Evolutionary conservation across 1,140 invertebrate genomes (phyloP).

Genomic region (Ectropis grisescens): DNA sequence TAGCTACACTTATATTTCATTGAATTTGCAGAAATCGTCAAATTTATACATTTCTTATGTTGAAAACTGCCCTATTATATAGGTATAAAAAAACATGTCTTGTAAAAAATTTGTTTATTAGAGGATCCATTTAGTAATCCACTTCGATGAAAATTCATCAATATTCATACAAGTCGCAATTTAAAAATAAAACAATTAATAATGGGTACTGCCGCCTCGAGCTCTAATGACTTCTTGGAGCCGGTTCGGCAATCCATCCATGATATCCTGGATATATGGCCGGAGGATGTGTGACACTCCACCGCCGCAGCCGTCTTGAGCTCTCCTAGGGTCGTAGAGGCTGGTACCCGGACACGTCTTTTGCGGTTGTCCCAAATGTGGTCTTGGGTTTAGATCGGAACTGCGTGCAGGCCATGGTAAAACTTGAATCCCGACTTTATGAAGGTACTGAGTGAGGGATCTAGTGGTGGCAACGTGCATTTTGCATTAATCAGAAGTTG

Average conservation of each 20-base stretch:
- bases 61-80: constrained; percentile 2
- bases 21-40: constrained; percentile 1
- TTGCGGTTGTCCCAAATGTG: constrained; percentile 11
- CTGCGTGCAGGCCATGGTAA: constrained; percentile 5
- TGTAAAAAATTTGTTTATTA: constrained; percentile 1
- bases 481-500: not conserved
- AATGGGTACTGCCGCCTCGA: constrained; percentile 7
- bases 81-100: not conserved
- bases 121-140: not conserved
- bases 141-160: not conserved
- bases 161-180: not conserved
- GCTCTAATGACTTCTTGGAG: constrained; percentile 13
- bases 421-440: constrained; percentile 1
- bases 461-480: not conserved
- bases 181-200: constrained; percentile 5
- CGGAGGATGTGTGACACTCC: constrained; percentile 16
- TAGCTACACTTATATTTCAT: constrained; percentile 1
- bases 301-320: constrained; percentile 8
- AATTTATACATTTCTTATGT: not conserved
- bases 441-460: not conserved
- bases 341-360: constrained; percentile 7
- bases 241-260: constrained; percentile 12
- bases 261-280: constrained; percentile 16
- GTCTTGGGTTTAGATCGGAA: constrained; percentile 6
- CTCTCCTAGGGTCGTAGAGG: constrained; percentile 3